These are phyloP conservation scores for Drosophila santomea DNA, from an alignment of 1,140 invertebrate species.

Conservation along the genomic window DNA sequence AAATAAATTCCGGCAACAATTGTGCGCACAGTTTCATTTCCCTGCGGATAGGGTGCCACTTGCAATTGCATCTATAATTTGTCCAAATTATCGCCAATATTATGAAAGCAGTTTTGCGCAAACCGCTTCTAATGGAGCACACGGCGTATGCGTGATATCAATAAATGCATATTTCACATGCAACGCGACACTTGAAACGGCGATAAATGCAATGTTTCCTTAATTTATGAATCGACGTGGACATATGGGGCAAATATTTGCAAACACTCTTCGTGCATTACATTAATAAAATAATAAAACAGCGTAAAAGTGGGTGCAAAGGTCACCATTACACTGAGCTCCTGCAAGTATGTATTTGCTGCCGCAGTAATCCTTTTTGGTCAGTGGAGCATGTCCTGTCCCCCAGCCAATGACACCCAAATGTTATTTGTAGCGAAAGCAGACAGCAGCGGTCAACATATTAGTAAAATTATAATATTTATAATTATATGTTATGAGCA, in stretches of 20 bases:
- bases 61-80: slow-evolving; percentile 76
- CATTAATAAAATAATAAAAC: slow-evolving; percentile 75
- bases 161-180: slow-evolving; percentile 44
- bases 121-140: slow-evolving; percentile 42
- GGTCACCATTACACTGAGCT: slow-evolving; percentile 37
- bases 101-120: slow-evolving; percentile 63
- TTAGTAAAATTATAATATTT: too few relatives aligned
- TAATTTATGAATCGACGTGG: slow-evolving; percentile 67
- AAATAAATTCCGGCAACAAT: slow-evolving; percentile 72
- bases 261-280: slow-evolving; percentile 45
- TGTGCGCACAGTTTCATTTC: slow-evolving; percentile 45
- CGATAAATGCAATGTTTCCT: slow-evolving; percentile 58
- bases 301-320: slow-evolving; percentile 21
- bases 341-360: background rate
- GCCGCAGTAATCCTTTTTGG: slow-evolving; percentile 17
- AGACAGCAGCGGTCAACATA: background rate
- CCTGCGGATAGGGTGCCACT: slow-evolving; percentile 15
- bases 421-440: background rate
- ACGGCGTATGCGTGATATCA: slow-evolving; percentile 73
- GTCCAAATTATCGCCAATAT: slow-evolving; percentile 76
- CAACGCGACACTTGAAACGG: slow-evolving; percentile 41
- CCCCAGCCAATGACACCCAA: background rate
- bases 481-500: too few relatives aligned
- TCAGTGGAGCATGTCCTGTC: slow-evolving; percentile 3
- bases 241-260: slow-evolving; percentile 53